Conservation (phyloP, 2,888 invertebrate species). For the Chymomyza procnemis region DNA sequence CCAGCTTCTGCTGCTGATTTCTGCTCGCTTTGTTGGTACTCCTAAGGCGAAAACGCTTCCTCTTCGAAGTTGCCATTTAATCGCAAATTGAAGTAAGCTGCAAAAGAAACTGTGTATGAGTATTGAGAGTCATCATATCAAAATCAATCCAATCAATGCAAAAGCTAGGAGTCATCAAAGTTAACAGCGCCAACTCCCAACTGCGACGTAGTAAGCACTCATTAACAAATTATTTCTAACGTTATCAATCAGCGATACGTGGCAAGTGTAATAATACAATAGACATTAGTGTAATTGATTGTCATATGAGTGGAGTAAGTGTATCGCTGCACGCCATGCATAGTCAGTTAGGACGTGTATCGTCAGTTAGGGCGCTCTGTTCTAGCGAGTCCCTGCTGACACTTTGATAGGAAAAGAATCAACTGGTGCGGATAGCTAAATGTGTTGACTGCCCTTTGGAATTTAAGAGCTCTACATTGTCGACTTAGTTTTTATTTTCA, state of each 20-base stretch:
- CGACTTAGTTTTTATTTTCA: too few species aligned
- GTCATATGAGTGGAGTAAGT: neutral
- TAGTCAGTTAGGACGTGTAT: neutral
- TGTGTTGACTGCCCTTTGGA: neutral
- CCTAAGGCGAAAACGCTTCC: constrained; percentile 62
- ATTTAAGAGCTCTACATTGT: neutral
- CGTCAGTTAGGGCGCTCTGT: neutral
- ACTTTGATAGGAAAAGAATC: neutral
- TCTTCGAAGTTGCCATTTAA: constrained; percentile 67
- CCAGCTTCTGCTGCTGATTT: constrained; percentile 11
- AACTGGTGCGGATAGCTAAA: neutral
- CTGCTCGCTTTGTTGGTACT: constrained; percentile 20
- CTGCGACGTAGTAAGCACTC: neutral
- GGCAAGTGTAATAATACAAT: constrained; percentile 1
- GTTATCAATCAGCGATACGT: neutral
- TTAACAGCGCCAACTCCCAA: constrained; percentile 4
- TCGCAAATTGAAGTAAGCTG: constrained; percentile 40
- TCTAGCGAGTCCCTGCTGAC: too few species aligned
- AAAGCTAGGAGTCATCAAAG: neutral
- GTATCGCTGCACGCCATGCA: neutral
- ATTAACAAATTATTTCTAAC: neutral
- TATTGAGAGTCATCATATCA: neutral
- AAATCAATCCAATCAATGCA: neutral
- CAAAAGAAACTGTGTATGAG: constrained; percentile 8
- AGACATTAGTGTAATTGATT: constrained; percentile 33